A percentile compares a stretch with the other conserved stretches of the same genome.
phyloP scores from a whole-genome alignment of 35 echinoderm and acorn worm species.

The Lytechinus variegatus region DNA sequence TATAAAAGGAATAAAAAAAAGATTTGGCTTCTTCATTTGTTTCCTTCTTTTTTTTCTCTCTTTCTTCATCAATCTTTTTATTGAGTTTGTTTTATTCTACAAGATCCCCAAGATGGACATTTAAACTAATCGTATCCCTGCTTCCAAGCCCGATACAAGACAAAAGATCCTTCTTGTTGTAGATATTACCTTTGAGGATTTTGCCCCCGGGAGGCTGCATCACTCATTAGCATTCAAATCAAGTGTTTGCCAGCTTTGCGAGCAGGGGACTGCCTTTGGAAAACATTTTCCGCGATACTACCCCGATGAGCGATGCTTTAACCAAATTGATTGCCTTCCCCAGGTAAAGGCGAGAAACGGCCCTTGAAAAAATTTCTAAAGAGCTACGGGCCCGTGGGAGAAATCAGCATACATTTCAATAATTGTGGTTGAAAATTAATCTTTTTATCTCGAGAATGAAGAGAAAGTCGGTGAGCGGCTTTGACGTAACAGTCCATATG shows the following conservation, averaged over 20 bases:
- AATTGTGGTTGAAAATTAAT: not conserved
- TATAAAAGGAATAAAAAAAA: too few species aligned
- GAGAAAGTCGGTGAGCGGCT: not conserved
- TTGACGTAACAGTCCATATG: not conserved
- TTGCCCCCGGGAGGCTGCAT: not conserved
- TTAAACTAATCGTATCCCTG: not conserved
- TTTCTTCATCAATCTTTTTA: not conserved
- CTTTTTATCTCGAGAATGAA: constrained; percentile 1
- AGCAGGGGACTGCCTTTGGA: not conserved
- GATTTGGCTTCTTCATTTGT: not conserved
- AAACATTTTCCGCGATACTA: not conserved
- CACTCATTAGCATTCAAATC: constrained; percentile 18
- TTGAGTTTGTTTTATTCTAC: not conserved
- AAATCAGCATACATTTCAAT: constrained; percentile 13
- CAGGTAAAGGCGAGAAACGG: not conserved
- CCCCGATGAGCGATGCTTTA: not conserved
- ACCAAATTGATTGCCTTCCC: constrained; percentile 9
- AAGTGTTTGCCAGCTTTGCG: not conserved
- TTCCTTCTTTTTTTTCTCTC: not conserved
- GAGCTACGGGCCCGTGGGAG: not conserved
- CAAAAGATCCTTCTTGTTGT: not conserved
- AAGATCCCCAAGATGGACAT: not conserved
- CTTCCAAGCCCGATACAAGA: not conserved
- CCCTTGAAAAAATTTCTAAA: not conserved
- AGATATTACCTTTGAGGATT: not conserved